Base-by-base conservation (phyloP, 2,113 vertebrate genomes). In the Mus pahari region DNA sequence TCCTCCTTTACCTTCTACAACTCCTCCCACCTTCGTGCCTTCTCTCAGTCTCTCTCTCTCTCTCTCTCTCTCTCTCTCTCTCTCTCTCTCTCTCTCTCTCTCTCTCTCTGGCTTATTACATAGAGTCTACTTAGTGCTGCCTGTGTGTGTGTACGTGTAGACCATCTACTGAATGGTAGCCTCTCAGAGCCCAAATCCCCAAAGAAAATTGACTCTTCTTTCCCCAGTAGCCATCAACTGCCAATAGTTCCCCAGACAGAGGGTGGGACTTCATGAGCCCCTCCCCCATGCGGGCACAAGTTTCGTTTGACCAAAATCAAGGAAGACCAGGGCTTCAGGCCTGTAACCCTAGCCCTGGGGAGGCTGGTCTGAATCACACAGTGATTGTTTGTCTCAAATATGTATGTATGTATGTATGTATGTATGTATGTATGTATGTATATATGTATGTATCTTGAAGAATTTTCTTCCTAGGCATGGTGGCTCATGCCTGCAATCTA, bases 271-370 rank as follows among this genome's bases (percentile, higher is more conserved):
- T 39, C 36, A 60, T 58, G 3, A 39, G 19, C 33, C 22, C 12
- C 12, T 28, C 12, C 22, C 3, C 36, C 55, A 81, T 39, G 11
- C 36, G 2, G 33, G 36, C 33, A 81, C 11, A 16, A 39, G 42
- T 82, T 86, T 45, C 64, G 39, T 86, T 81, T 94, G 79, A 88
- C 81, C 64, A 75, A 94, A 91, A 84, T 94, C 53, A 78, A 79
- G 73, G 39, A n/a, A 77, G 42, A 39, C 19, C 12, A 19, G 39
- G 42, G 55, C n/a, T 14, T 42, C 50, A 75, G 6, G 36, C 86
- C 48, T 53, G 13, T 39, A 58, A 75, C 75, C 28, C n/a, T 7
- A 89, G n/a, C 26, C 39, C 53, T 62, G 28, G 26, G n/a, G 9
- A 60, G 60, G 24, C 17, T 45, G 45, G n/a, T 13, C 16, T 89